These are phyloP conservation scores for Argyresthia goedartella DNA, from an alignment of 2,888 invertebrate species.

Conservation along the genomic window DNA sequence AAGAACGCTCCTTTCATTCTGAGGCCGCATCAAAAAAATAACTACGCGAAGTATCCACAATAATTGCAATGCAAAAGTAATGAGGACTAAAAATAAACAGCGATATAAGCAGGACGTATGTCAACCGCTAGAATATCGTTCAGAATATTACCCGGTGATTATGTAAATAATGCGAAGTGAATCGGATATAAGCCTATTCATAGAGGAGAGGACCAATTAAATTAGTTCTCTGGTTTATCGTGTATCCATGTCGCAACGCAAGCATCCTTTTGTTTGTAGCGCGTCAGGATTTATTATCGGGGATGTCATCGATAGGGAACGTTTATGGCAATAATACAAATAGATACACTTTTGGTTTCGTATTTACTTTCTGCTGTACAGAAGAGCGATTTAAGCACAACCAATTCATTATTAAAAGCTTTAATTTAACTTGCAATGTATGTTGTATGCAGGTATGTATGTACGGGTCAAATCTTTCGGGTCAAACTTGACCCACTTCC, in stretches of 20 bases:
- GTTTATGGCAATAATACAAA: no score
- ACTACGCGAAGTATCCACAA: constrained; percentile 32
- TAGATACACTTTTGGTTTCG: no score
- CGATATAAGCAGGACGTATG: constrained; percentile 20
- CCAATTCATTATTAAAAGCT: no score
- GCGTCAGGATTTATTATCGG: no score
- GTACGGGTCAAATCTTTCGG: no score
- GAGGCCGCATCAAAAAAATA: constrained; percentile 40
- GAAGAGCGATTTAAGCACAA: no score
- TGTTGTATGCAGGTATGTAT: no score
- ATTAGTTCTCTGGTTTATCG: background rate
- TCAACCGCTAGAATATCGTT: constrained; percentile 32
- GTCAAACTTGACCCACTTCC: no score
- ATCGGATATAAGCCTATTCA: background rate
- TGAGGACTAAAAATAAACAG: constrained; percentile 32
- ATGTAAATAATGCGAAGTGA: constrained; percentile 16
- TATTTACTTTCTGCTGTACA: no score
- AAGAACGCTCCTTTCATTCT: constrained; percentile 42
- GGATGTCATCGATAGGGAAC: no score
- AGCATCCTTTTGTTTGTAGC: background rate
- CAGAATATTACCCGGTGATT: constrained; percentile 32
- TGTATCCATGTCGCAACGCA: no score
- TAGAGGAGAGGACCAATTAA: background rate
- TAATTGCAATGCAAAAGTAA: constrained; percentile 25
- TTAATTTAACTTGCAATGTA: no score